Base-by-base conservation (phyloP, 2,888 invertebrate genomes). In the Catonia carolina region DNA sequence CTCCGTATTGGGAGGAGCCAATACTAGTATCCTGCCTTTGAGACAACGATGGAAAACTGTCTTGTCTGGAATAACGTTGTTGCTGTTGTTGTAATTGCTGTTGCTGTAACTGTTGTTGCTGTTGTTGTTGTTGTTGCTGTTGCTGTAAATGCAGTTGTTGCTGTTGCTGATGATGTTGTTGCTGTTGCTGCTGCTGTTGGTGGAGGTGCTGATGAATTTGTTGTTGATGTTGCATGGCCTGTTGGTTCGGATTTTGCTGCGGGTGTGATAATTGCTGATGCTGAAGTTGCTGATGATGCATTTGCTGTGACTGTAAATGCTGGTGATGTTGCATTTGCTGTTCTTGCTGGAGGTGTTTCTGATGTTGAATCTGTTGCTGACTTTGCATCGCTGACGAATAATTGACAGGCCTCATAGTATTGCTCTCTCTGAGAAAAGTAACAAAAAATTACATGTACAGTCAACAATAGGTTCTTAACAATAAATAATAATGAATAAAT, bases 11-110 rank as follows among this genome's bases (percentile, higher is more conserved):
- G 35, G 47, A 55, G 3, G 53, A 52, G n/a, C n/a, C n/a, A n/a
- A n/a, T n/a, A 17, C 41, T 14, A 2, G 49, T 31, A 7, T 51
- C 37, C 22, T 51, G 51, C 12, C 51, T 36, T 14, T 51, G 51
- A 14, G 18, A 12, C 6, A n/a, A 53, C 37, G 4, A 48, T 51
- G 12, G 59, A 50, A 42, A 58, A 22, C 47, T 60, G 53, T 33
- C 60, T 53, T 48, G 58, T 33, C 58, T 39, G 12, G 27, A 47
- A 49, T 53, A 47, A 22, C 37, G 60, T 57, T 51, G 47, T 53
- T 41, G 20, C 5, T 52, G 54, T 27, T 51, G 41, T 42, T 54
- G 53, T 22, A 45, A 42, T 22, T 60, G 45, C 35, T 56, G 52
- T 27, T 58, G 60, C 12, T 27, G 10, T 17, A 31, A 31, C n/a